Base-by-base conservation (phyloP, 2,888 invertebrate genomes). In the Chrysolina americana region DNA sequence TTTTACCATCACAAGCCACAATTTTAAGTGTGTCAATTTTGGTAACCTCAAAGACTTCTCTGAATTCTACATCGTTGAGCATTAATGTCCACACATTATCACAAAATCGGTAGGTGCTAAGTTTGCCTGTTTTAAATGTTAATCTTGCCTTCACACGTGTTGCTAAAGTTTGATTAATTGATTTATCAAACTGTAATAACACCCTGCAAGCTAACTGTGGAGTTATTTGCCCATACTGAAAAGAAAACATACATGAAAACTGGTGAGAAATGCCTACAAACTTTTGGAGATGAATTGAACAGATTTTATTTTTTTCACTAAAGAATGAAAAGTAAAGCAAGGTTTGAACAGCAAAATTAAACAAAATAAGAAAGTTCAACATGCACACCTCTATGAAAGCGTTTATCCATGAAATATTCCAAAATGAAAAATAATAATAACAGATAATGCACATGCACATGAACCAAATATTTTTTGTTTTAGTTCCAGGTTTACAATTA, bases 1-100 rank as follows among this genome's bases (percentile, higher is more conserved):
- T 95, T 91, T 97, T 97, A 74, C 98, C 98, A 91, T 98, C 98
- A 89, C 98, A 98, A 4, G 98, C 98, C 68, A 98, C 98, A 88
- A 98, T 97, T 91, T 98, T 98, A 15, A 98, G 96, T 90, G 96
- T 96, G 86, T 97, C 96, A 66, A 97, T 96, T 89, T 94, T 94
- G 13, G 95, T 95, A 78, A 97, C 93, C 87, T 98, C 97, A 86
- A 97, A 96, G 0, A 97, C 95, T 88, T 99, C 98, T 81, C 97
- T 91, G 86, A 99, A 98, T 87, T 99, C 98, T 10, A 98, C 98
- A 89, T 98, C 96, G 86, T 98, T 98, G 83, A 99, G 91, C 92
- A 99, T 97, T 86, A 99, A 97, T 8, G 99, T 99, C 99, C 99
- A 99, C 1, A 99, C 99, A 90, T 99, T 99, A 90, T 99, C 99